A percentile compares a stretch with the other conserved stretches of the same genome.
phyloP scores from a whole-genome alignment of 2,113 vertebrate species.

The Eidolon helvum region DNA sequence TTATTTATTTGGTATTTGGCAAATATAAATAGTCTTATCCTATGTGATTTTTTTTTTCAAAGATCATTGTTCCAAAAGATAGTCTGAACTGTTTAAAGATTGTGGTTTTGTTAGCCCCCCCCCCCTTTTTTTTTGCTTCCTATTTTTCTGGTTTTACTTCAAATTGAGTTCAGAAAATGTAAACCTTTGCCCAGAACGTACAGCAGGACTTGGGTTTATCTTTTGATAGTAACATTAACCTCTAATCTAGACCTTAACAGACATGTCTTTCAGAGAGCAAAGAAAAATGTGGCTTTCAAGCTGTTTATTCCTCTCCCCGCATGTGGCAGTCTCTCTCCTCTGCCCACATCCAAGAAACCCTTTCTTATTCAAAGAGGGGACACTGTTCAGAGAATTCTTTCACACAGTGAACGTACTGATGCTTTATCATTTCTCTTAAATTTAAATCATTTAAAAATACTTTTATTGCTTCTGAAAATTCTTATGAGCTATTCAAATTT shows the following conservation, averaged over 20 bases:
- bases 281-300: background rate
- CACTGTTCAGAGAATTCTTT: background rate
- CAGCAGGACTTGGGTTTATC: background rate
- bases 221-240: background rate
- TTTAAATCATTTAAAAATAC: conserved; percentile 67
- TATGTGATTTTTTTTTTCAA: background rate
- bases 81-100: background rate
- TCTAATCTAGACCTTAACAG: background rate
- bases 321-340: background rate
- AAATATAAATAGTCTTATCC: background rate
- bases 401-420: background rate
- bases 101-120: background rate
- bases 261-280: background rate
- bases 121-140: background rate
- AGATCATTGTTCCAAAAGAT: background rate
- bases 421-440: conserved; percentile 62
- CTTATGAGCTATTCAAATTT: conserved; percentile 49
- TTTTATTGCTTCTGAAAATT: conserved; percentile 63
- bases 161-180: background rate
- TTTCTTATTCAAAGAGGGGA: background rate
- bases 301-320: background rate
- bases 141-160: conserved; percentile 6
- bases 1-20: background rate
- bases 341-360: background rate
- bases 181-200: background rate